Evolutionary conservation across 2,888 invertebrate genomes (phyloP), one percentile per base, ranked within the genome.

Genomic region (Orgyia antiqua): DNA sequence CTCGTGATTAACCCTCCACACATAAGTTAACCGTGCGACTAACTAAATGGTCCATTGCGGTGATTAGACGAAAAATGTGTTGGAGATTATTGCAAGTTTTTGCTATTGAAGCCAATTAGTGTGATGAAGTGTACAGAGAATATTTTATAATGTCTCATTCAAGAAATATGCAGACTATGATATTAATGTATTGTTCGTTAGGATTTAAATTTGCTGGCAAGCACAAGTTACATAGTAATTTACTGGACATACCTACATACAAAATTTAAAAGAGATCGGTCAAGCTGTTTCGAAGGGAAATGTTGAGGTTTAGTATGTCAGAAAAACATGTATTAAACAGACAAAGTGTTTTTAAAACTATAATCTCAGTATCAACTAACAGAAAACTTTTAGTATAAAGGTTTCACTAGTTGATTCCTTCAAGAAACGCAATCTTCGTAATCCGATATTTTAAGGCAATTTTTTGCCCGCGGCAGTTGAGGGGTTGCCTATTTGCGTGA

Each of bases 31-130:
- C 41, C 51, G 56, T 56, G 51, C 51, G 39, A 49, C 57, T 44
- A 24, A 60, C 68, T 70, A 66, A 69, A 59, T 53, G 60, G 60
- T 51, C 59, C 62, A 60, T 70, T 61, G 62, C 63, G 61, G 42
- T 68, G 69, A 78, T 83, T 80, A 80, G 70, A 45, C 58, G 66
- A 71, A 68, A 71, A 61, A 77, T 77, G 67, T 50, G 44, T 40
- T 28, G 50, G 25, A 48, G 65, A 61, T 72, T 64, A 62, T 56
- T 58, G 40, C 51, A 13, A 48, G 20, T 55, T 51, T 51, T 55
- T 51, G 36, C 36, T 31, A 35, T 42, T 46, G 31, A 24, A n/a
- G 31, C 30, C 45, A 52, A 56, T 55, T 42, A 52, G 28, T 13
- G 47, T 41, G 55, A 46, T 28, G 35, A 24, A 8, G 15, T 11